Conservation (phyloP, 1,140 invertebrate genomes). For the Drosophila tropicalis region DNA sequence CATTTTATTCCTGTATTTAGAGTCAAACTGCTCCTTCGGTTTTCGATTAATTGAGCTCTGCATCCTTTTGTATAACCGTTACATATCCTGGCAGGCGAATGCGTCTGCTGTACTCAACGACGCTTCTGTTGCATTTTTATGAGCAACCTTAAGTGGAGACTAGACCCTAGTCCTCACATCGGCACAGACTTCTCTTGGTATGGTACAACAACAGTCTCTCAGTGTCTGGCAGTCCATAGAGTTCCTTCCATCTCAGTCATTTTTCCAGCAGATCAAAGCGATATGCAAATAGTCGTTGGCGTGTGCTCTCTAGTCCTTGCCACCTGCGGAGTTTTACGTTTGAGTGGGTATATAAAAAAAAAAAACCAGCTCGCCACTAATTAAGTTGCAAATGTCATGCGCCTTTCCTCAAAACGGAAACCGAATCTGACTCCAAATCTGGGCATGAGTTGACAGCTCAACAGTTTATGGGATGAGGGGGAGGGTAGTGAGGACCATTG, state of each 20-base stretch:
- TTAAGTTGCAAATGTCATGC: slow-evolving; percentile 70
- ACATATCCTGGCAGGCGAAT: neutral
- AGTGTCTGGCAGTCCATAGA: neutral
- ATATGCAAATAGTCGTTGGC: slow-evolving; percentile 63
- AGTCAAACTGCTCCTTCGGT: neutral
- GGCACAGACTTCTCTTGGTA: neutral
- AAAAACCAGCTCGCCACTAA: slow-evolving; percentile 60
- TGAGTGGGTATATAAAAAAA: slow-evolving; percentile 16
- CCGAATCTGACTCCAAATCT: neutral
- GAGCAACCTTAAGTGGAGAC: slow-evolving; percentile 31
- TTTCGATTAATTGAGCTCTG: slow-evolving; percentile 24
- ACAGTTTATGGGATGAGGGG: slow-evolving; percentile 48
- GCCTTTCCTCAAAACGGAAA: neutral
- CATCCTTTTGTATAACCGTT: neutral
- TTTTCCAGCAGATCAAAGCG: slow-evolving; percentile 62
- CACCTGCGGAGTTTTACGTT: slow-evolving; percentile 45
- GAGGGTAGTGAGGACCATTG: slow-evolving; percentile 53
- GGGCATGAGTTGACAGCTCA: slow-evolving; percentile 31
- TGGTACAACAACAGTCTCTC: neutral
- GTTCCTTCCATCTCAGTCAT: slow-evolving; percentile 26
- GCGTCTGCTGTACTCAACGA: neutral
- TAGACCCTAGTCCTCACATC: neutral
- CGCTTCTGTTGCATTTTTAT: slow-evolving; percentile 56
- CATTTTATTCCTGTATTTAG: neutral
- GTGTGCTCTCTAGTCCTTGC: slow-evolving; percentile 30